Percentiles rank a stretch among this genome's conserved stretches.
Evolutionary conservation across 1,140 invertebrate genomes (phyloP).

Genomic region (Plectrocnemia conspersa): DNA sequence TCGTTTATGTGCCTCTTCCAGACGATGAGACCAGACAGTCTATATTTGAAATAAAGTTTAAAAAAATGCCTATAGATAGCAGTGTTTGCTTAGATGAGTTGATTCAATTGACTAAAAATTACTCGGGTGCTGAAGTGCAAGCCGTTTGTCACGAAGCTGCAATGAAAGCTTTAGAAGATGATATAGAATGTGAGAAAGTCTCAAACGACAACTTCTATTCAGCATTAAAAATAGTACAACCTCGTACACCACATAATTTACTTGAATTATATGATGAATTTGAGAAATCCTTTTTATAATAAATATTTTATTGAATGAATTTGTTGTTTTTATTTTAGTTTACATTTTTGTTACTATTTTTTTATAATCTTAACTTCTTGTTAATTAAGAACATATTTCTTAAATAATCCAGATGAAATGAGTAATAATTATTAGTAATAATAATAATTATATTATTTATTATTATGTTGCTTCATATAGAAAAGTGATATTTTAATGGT

Average conservation of each 20-base stretch:
- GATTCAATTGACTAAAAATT: constrained; percentile 63
- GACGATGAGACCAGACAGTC: constrained; percentile 65
- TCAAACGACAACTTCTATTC: constrained; percentile 60
- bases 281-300: constrained; percentile 28
- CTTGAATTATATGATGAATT: constrained; percentile 67
- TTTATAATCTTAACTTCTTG: too few relatives aligned
- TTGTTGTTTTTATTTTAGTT: too few relatives aligned
- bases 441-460: too few relatives aligned
- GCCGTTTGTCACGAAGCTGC: constrained; percentile 85
- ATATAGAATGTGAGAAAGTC: constrained; percentile 56
- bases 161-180: constrained; percentile 70
- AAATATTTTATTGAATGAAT: too few relatives aligned
- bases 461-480: too few relatives aligned
- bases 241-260: constrained; percentile 63
- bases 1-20: constrained; percentile 85
- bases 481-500: too few relatives aligned
- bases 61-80: constrained; percentile 56
- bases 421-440: too few relatives aligned
- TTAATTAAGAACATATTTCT: too few relatives aligned
- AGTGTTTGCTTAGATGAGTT: constrained; percentile 62
- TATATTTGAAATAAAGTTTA: constrained; percentile 66
- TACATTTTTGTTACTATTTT: too few relatives aligned
- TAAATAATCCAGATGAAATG: too few relatives aligned
- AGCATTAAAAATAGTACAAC: constrained; percentile 63
- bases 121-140: constrained; percentile 86